Conservation (phyloP, 2,113 vertebrate genomes). For the Mirounga angustirostris region DNA sequence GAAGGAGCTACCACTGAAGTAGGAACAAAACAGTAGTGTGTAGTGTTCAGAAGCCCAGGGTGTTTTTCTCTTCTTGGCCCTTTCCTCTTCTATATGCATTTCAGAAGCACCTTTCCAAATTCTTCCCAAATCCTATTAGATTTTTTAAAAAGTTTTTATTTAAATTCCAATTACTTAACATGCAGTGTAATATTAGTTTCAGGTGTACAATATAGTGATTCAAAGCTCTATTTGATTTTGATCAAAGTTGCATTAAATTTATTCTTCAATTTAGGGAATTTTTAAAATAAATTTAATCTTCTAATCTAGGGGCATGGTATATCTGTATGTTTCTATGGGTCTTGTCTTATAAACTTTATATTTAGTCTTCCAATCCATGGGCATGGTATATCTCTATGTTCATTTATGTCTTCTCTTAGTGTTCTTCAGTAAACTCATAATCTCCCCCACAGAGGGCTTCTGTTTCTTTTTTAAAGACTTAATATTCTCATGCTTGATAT, state of each 20-base stretch:
- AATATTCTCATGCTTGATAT: neutral
- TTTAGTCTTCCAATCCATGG: neutral
- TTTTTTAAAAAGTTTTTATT: neutral
- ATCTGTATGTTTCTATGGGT: neutral
- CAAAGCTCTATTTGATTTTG: neutral
- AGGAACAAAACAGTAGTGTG: neutral
- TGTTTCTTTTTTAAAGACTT: neutral
- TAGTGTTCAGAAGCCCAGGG: neutral
- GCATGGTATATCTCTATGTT: neutral
- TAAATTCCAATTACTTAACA: neutral
- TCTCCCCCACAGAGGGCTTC: neutral
- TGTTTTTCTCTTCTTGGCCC: neutral
- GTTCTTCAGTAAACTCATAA: neutral
- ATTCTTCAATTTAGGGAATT: neutral
- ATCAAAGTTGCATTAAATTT: neutral
- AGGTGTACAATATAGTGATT: neutral
- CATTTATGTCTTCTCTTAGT: neutral
- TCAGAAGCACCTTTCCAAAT: neutral
- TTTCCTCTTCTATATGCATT: neutral
- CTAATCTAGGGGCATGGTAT: neutral
- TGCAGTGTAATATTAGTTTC: neutral
- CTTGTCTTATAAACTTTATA: neutral
- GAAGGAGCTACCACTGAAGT: neutral
- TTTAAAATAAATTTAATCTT: neutral
- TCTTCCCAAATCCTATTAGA: neutral